A percentile compares a stretch with the other conserved stretches of the same genome.
Evolutionary conservation across 2,797 vertebrate genomes (phyloP).

Genomic region (Gambusia yucatana): DNA sequence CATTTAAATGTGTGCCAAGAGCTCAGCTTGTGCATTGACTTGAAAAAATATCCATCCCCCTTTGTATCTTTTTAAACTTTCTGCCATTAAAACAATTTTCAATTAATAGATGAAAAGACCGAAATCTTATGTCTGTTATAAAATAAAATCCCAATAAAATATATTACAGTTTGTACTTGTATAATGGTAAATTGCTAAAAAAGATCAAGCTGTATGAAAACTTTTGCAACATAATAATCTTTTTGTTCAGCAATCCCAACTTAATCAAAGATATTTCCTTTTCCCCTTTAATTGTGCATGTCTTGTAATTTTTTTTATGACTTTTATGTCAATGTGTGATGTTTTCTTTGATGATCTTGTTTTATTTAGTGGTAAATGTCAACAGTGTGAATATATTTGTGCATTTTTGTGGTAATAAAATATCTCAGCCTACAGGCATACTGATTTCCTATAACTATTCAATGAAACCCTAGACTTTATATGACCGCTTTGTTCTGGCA

Average conservation of each 20-base stretch:
- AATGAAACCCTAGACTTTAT: slow-evolving; percentile 48
- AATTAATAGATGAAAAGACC: background rate
- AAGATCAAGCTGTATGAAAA: background rate
- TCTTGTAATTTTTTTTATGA: slow-evolving; percentile 32
- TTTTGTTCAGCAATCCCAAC: background rate
- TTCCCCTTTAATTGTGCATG: slow-evolving; percentile 21
- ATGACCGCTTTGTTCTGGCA: slow-evolving; percentile 43
- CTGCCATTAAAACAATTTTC: background rate
- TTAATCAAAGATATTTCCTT: slow-evolving; percentile 5
- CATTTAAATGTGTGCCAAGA: background rate
- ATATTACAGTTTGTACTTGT: background rate
- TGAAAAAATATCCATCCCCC: background rate
- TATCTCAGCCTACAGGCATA: slow-evolving; percentile 38
- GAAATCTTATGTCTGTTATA: background rate
- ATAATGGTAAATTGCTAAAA: background rate
- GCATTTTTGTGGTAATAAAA: slow-evolving; percentile 44
- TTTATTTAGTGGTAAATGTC: slow-evolving; percentile 30
- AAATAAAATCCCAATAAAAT: background rate
- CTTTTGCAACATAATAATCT: background rate
- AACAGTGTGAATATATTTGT: slow-evolving; percentile 31
- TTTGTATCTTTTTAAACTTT: background rate
- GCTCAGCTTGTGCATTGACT: background rate
- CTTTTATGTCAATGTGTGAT: slow-evolving; percentile 47
- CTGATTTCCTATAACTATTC: slow-evolving; percentile 39
- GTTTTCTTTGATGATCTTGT: slow-evolving; percentile 34